Base-by-base conservation (phyloP, 2,888 invertebrate genomes). In the Leucophenga maculata region DNA sequence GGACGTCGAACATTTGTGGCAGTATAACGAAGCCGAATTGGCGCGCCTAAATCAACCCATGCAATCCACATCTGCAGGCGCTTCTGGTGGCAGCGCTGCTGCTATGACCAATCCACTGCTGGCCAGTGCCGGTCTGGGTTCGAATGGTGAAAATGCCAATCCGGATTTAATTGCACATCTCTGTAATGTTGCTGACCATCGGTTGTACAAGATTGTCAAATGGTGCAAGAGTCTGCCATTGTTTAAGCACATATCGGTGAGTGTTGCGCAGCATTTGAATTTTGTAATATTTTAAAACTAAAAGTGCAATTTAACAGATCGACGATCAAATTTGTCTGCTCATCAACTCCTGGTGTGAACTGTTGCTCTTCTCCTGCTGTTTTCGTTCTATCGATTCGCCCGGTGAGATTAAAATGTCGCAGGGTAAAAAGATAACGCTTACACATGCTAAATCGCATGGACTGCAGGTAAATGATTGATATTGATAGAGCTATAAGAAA, bases 191-290 rank as follows among this genome's bases (percentile, higher is more conserved):
- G 98, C 98, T 59, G 98, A 98, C 89, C 96, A 97, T 88, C 91
- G 98, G 62, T 92, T 98, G 18, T 98, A 98, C 88, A 97, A 98
- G 90, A 97, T 98, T 79, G 98, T 98, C 74, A 97, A 98, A 87
- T 98, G 98, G 98, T 98, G 98, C 90, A 96, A 98, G 88, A 97
- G 97, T 88, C 90, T 98, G 87, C 98, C 98, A 16, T 92, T 98
- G 31, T 98, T 98, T 88, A 97, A 97, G 88, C 96, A 97, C 89
- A 97, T 98, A 82, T 96, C 97, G 83, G 96, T 96, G 84, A 91
- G 92, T 89, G 64, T 44, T 9, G 8, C 1, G 48, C 20, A 6
- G 8, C 8, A 26, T 26, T 26, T 2, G 4, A 26, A 20, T 14
- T 57, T 22, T 31, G 32, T 14, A 16, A n/a, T 6, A 55, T 55